Percentiles rank a stretch among this genome's conserved stretches.
Conservation (phyloP, 2,888 invertebrate species). For the Orchesella flavescens region DNA sequence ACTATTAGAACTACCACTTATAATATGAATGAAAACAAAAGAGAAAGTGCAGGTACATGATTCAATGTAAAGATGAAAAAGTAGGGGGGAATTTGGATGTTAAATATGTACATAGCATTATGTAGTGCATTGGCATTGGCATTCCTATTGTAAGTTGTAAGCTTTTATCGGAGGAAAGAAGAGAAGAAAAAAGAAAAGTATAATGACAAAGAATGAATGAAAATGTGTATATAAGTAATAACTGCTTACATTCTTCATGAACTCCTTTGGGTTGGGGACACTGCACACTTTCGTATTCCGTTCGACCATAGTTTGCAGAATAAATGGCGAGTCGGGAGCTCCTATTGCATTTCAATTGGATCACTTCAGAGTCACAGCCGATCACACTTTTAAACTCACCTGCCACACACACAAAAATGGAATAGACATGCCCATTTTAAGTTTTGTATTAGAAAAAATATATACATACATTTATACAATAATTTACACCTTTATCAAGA, state of each 20-base stretch:
- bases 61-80: not conserved
- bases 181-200: too few species aligned
- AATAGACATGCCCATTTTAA: constrained; percentile 29
- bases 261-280: constrained; percentile 90
- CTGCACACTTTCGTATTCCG: constrained; percentile 89
- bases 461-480: too few species aligned
- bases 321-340: constrained; percentile 92
- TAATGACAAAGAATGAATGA: too few species aligned
- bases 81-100: too few species aligned
- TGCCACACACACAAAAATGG: constrained; percentile 76
- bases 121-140: too few species aligned
- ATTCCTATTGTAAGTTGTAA: not conserved
- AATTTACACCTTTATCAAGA: too few species aligned
- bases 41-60: constrained; percentile 7
- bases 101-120: too few species aligned
- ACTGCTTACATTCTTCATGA: constrained; percentile 86
- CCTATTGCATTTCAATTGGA: constrained; percentile 90
- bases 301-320: constrained; percentile 86
- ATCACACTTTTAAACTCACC: constrained; percentile 91
- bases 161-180: not conserved
- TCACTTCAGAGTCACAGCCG: constrained; percentile 92
- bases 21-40: constrained; percentile 43
- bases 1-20: constrained; percentile 45
- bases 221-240: not conserved
- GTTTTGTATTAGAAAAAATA: too few species aligned